Percentiles rank a stretch among this genome's conserved stretches.
Evolutionary conservation across 2,113 vertebrate genomes (phyloP).

Genomic region (Psittacula cyanocephala): DNA sequence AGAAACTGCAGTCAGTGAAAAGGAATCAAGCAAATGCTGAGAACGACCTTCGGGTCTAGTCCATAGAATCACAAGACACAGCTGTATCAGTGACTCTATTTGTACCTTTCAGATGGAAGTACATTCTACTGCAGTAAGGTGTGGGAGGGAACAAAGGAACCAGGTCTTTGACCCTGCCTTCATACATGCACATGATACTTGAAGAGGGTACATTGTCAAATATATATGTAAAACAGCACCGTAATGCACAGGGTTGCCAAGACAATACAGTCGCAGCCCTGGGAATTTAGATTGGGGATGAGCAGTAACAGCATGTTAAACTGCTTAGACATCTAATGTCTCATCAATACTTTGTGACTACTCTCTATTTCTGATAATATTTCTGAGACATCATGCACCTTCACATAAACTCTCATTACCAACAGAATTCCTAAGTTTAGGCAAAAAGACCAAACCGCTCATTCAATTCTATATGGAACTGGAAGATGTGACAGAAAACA

Average conservation of each 20-base stretch:
- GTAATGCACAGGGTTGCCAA: neutral
- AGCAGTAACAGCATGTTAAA: neutral
- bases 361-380: neutral
- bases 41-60: neutral
- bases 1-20: neutral
- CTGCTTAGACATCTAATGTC: neutral
- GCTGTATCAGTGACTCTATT: neutral
- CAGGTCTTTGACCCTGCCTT: neutral
- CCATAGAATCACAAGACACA: neutral
- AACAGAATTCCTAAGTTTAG: neutral
- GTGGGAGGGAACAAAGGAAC: neutral
- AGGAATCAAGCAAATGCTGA: neutral
- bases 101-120: neutral
- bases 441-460: neutral
- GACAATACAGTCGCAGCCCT: neutral
- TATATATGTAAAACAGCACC: neutral
- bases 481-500: neutral
- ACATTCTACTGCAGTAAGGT: neutral
- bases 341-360: neutral
- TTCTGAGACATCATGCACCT: neutral
- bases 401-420: neutral
- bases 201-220: neutral
- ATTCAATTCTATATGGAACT: neutral
- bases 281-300: neutral
- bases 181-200: neutral